These are phyloP conservation scores for Pongo abelii DNA, from an alignment of 2,113 vertebrate genomes.

Conservation along the genomic window DNA sequence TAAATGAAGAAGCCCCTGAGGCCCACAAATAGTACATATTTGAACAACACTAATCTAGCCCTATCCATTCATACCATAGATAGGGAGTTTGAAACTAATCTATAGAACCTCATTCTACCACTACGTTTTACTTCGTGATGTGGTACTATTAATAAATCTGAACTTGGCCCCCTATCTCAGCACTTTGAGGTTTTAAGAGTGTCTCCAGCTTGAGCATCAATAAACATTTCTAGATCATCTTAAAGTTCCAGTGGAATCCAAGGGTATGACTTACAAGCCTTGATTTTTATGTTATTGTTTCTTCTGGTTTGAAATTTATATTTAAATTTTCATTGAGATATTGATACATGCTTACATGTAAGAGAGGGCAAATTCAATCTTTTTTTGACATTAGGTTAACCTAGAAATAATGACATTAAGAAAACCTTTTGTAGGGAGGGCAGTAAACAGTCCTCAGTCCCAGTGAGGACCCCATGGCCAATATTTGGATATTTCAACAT, in stretches of 20 bases:
- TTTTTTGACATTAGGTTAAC: background rate
- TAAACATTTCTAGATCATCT: background rate
- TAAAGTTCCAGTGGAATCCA: background rate
- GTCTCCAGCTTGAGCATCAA: conserved; percentile 34
- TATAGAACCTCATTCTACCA: background rate
- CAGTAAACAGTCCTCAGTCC: conserved; percentile 39
- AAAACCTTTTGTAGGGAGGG: background rate
- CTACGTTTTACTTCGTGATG: conserved; percentile 29
- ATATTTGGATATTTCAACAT: conserved; percentile 62
- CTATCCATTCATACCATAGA: background rate
- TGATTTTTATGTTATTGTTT: conserved; percentile 45
- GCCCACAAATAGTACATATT: background rate
- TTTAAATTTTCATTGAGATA: background rate
- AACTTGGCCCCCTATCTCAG: background rate
- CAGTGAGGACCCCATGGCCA: conserved; percentile 42
- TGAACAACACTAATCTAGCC: background rate
- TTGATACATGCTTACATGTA: background rate
- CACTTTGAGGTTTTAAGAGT: background rate
- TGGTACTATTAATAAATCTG: conserved; percentile 5
- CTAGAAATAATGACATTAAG: background rate
- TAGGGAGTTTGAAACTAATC: background rate
- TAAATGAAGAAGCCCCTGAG: background rate
- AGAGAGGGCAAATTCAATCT: background rate
- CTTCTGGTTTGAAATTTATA: conserved; percentile 17
- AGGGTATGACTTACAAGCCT: background rate